A percentile compares a stretch with the other conserved stretches of the same genome.
These are phyloP conservation scores for Holocentrus rufus DNA, from an alignment of 2,797 vertebrate species.

Conservation along the genomic window DNA sequence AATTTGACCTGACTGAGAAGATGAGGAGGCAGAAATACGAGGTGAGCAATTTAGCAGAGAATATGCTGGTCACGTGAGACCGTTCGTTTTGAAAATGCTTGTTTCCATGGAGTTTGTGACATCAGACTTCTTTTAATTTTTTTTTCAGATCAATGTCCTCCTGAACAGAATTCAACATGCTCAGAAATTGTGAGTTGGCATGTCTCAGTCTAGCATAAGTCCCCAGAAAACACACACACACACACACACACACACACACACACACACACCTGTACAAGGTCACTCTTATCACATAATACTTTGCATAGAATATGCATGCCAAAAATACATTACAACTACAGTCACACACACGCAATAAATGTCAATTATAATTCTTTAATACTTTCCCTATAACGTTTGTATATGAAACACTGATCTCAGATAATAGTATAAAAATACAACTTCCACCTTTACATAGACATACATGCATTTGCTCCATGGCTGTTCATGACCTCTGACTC, in stretches of 20 bases:
- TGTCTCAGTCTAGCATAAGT: background rate
- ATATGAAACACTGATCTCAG: no score
- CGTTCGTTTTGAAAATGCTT: background rate
- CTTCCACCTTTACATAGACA: background rate
- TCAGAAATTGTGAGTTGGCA: constrained; percentile 88
- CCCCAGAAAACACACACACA: no score
- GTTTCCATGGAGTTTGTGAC: background rate
- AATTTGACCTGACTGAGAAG: constrained; percentile 88
- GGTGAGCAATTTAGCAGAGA: constrained; percentile 63
- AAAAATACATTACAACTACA: background rate
- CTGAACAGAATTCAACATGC: constrained; percentile 90
- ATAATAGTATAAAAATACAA: background rate
- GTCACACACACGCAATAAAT: constrained; percentile 13
- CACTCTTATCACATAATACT: background rate
- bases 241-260: no score
- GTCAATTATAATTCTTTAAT: background rate
- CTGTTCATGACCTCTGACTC: constrained; percentile 2
- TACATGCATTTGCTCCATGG: background rate
- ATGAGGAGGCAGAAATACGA: constrained; percentile 88
- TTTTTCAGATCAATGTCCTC: constrained; percentile 86
- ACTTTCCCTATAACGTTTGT: background rate
- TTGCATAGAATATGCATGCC: constrained; percentile 37
- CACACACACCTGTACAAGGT: no score
- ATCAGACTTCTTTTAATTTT: background rate
- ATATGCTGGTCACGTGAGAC: background rate